phyloP scores from a whole-genome alignment of 2,113 vertebrate species.

The Corythornis madagascariensis region DNA sequence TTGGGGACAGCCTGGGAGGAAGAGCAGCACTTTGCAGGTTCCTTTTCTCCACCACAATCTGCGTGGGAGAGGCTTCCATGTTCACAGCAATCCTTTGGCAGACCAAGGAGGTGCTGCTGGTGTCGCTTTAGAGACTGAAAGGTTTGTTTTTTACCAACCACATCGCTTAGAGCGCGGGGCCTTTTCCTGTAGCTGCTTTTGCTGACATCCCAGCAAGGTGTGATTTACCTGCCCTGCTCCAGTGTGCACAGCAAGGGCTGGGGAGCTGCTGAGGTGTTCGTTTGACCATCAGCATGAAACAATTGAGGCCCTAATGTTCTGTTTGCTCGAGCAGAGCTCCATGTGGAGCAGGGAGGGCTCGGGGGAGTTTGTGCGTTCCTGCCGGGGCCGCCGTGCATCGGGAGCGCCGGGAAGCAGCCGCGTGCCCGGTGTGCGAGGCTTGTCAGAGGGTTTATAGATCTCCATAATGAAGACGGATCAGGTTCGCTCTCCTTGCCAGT shows the following conservation, averaged over 20 bases:
- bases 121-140: background rate
- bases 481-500: constrained; percentile 54
- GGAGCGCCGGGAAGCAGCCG: background rate
- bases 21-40: no score
- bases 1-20: rapidly evolving
- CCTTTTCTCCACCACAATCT: rapidly evolving
- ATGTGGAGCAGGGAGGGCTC: rapidly evolving
- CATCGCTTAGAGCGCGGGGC: background rate
- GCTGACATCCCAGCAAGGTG: background rate
- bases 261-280: background rate
- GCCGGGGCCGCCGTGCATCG: background rate
- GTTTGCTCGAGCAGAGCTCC: background rate
- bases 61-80: background rate
- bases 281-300: background rate
- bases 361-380: rapidly evolving
- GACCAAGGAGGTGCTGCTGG: background rate
- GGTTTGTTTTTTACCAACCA: background rate
- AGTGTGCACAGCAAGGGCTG: background rate
- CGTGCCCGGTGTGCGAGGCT: background rate
- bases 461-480: constrained; percentile 16
- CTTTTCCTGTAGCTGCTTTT: constrained; percentile 30
- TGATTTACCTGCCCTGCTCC: background rate
- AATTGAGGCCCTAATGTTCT: rapidly evolving
- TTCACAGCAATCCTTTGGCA: background rate
- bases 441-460: constrained; percentile 2